These are phyloP conservation scores for Dolichoris vasculosae DNA, from an alignment of 1,140 invertebrate genomes.

Conservation along the genomic window DNA sequence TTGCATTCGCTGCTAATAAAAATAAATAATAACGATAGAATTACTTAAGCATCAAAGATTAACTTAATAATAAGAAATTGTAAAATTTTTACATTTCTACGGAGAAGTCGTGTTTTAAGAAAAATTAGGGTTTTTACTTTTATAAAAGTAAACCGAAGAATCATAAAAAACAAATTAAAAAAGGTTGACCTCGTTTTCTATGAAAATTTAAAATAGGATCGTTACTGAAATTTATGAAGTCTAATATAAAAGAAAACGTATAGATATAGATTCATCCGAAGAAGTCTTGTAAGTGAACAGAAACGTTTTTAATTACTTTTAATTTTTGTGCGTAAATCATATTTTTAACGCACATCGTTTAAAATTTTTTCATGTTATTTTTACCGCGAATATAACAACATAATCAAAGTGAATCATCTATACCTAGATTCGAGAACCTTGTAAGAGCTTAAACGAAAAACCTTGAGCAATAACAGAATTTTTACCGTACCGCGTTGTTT, in stretches of 20 bases:
- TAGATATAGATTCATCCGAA: neutral
- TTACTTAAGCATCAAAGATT: neutral
- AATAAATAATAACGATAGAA: neutral
- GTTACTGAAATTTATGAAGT: conserved; percentile 9
- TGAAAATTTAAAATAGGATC: conserved; percentile 17
- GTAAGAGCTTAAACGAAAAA: neutral
- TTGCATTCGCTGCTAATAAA: conserved; percentile 1
- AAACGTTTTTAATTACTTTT: neutral
- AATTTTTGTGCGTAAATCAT: neutral
- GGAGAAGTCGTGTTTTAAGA: neutral
- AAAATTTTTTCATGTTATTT: neutral
- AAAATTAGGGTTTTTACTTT: neutral
- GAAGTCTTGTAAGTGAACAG: neutral
- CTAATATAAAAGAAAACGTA: neutral
- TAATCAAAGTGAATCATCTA: neutral
- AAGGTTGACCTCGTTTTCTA: conserved; percentile 11
- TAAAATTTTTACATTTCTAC: neutral
- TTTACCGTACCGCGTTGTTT: neutral
- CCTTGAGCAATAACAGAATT: neutral
- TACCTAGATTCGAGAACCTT: neutral
- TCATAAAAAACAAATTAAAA: neutral
- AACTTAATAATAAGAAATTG: neutral
- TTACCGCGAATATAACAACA: neutral
- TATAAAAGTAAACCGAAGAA: neutral
- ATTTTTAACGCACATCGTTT: neutral